phyloP scores from a whole-genome alignment of 1,140 invertebrate species.

The Trichomalopsis sarcophagae region DNA sequence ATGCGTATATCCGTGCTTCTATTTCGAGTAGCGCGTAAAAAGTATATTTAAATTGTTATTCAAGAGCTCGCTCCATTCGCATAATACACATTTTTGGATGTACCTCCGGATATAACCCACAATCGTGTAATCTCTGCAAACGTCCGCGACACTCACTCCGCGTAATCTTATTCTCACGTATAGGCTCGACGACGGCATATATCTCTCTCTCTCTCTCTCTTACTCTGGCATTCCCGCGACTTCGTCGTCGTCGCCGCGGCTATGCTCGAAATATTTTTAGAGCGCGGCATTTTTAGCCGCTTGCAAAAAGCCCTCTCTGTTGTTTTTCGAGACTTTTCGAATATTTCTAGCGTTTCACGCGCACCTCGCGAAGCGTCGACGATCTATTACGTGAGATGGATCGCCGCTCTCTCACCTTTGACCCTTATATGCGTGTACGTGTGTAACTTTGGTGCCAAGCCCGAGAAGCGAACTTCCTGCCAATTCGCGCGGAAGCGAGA shows the following conservation, averaged over 20 bases:
- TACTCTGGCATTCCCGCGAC: conserved; percentile 51
- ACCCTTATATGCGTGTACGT: neutral
- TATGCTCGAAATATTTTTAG: conserved; percentile 69
- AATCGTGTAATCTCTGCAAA: too few relatives aligned
- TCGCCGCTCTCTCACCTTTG: neutral
- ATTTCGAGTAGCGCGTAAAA: too few relatives aligned
- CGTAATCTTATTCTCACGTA: neutral
- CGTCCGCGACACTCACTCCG: too few relatives aligned
- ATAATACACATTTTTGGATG: too few relatives aligned
- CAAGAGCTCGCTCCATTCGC: too few relatives aligned
- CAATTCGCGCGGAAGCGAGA: neutral
- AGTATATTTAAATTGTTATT: too few relatives aligned
- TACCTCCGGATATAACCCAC: too few relatives aligned
- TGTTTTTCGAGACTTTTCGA: conserved; percentile 17
- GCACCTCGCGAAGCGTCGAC: too few relatives aligned
- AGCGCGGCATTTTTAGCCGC: conserved; percentile 63
- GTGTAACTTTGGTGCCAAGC: neutral
- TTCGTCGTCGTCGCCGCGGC: conserved; percentile 18
- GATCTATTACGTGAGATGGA: neutral
- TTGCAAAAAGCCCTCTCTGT: conserved; percentile 52
- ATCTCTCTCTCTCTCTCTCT: neutral
- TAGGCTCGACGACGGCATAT: neutral
- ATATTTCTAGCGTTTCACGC: neutral
- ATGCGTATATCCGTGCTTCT: too few relatives aligned
- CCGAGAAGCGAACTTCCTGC: neutral